Evolutionary conservation across 2,888 invertebrate species (phyloP).

Genomic region (Sceliomorpha sp.): DNA sequence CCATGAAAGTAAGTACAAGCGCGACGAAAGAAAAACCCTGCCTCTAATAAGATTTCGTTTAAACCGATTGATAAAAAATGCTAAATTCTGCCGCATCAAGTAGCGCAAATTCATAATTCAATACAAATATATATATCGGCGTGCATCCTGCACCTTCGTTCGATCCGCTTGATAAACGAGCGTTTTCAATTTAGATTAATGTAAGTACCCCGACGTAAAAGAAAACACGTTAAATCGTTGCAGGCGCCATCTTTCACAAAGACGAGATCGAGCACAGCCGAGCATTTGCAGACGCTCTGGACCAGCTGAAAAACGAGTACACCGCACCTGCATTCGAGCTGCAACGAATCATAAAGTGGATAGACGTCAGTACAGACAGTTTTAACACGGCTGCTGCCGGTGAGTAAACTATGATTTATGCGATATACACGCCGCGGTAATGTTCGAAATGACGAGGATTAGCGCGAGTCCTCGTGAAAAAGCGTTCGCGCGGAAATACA

Average conservation of each 20-base stretch:
- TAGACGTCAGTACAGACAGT: conserved; percentile 69
- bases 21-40: too few species aligned
- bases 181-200: conserved; percentile 12
- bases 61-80: too few species aligned
- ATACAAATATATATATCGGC: too few species aligned
- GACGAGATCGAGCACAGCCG: conserved; percentile 63
- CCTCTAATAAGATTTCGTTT: too few species aligned
- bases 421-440: conserved; percentile 5
- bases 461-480: conserved; percentile 5
- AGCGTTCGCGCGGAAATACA: background rate
- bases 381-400: conserved; percentile 66
- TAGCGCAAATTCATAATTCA: too few species aligned
- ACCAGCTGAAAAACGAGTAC: conserved; percentile 58
- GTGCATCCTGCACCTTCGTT: too few species aligned
- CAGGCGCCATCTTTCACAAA: conserved; percentile 73
- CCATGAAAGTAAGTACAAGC: too few species aligned
- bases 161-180: too few species aligned
- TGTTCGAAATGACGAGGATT: conserved; percentile 11
- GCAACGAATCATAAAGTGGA: conserved; percentile 55
- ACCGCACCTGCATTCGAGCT: conserved; percentile 66
- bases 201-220: too few species aligned
- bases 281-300: conserved; percentile 66
- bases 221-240: conserved; percentile 11
- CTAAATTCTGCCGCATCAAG: too few species aligned
- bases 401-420: conserved; percentile 36